A percentile compares a stretch with the other conserved stretches of the same genome.
Conservation (phyloP, 2,797 vertebrate species). For the Enteromius paludinosus region DNA sequence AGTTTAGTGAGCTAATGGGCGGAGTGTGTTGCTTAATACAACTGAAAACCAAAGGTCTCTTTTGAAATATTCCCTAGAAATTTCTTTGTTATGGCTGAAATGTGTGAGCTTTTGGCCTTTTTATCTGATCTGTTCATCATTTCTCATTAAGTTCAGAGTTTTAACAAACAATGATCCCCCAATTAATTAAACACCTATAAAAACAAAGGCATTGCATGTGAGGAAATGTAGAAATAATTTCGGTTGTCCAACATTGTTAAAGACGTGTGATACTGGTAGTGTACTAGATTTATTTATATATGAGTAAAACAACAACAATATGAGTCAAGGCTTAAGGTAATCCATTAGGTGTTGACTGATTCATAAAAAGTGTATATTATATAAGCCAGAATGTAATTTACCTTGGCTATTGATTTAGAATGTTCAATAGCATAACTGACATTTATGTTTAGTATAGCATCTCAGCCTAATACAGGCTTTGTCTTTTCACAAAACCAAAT, state of each 20-base stretch:
- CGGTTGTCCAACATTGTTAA: neutral
- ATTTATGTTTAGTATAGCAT: too few relatives aligned
- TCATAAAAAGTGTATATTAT: too few relatives aligned
- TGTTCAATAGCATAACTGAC: too few relatives aligned
- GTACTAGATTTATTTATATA: too few relatives aligned
- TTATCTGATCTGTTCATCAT: neutral
- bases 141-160: neutral
- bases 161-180: constrained; percentile 3
- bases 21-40: constrained; percentile 11
- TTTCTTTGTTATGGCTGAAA: neutral
- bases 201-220: constrained; percentile 35
- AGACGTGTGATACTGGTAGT: neutral
- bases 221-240: constrained; percentile 27
- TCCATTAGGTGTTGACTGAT: too few relatives aligned
- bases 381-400: too few relatives aligned
- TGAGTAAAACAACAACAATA: too few relatives aligned
- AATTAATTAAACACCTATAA: constrained; percentile 27
- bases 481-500: neutral
- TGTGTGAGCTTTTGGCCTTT: neutral
- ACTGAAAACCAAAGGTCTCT: neutral
- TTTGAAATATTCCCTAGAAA: neutral
- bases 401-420: too few relatives aligned
- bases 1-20: neutral
- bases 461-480: neutral
- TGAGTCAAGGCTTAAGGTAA: too few relatives aligned